Base-by-base conservation (phyloP, 2,888 invertebrate species). In the Mongoloraphidia duomilia region DNA sequence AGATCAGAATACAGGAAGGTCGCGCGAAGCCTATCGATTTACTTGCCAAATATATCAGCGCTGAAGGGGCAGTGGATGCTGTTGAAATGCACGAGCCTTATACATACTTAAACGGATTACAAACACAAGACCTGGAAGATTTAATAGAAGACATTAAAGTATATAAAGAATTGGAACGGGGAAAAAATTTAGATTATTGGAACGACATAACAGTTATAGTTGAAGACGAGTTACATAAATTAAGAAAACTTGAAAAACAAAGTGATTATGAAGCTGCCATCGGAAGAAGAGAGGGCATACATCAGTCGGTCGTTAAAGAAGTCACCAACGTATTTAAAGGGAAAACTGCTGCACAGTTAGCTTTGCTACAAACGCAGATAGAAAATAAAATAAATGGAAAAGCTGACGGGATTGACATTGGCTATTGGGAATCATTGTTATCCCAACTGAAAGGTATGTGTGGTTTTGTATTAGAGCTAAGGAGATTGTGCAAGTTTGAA, bases 1-100 rank as follows among this genome's bases (percentile, higher is more conserved):
- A 88, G 63, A 96, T 98, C 55, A 79, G 98, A 53, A 97, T 99
- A 51, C 87, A 94, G 54, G 96, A 97, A 66, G 93, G 93, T 6
- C 74, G 97, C 60, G 96, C 97, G 0, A 98, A 98, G 63, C 96
- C 98, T 0, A 98, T 99, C 56, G 98, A 99, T 74, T 73, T 97
- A 53, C 71, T 98, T 49, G 96, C 96, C 0, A 90, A 96, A 72
- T 98, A 97, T 62, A 90, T 96, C 49, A 87, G 88, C 63, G 85
- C 88, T 1, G 89, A 93, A 60, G 87, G 89, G 58, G 78, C 84
- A 55, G 88, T 89, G 46, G 87, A 94, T 59, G 89, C 93, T 0
- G 84, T 96, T 26, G 96, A 97, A 71, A 92, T 98, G 90, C 93
- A 95, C 63, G 96, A 98, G 65, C 97, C 98, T 0, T 94, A 96